Base-by-base conservation (phyloP, 1,140 invertebrate genomes). In the Zeugodacus cucurbitae region DNA sequence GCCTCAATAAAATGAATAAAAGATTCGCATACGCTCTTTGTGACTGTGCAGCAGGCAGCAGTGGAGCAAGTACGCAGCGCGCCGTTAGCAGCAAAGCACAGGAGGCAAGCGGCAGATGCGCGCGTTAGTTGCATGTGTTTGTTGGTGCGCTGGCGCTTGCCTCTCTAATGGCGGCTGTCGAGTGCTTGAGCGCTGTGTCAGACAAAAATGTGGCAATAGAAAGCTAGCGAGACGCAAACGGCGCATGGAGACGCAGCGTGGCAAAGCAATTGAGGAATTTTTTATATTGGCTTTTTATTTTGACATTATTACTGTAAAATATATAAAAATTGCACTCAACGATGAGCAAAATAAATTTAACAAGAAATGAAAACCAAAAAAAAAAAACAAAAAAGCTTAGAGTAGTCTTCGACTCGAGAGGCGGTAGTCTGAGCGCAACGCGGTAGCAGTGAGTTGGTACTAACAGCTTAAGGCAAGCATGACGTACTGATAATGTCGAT, bases 231-330 rank as follows among this genome's bases (percentile, higher is more conserved):
- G 41, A 26, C 64, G 41, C n/a, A 17, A 11, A 41, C 22, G 32
- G 67, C 11, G 22, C 3, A 44, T n/a, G n/a, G n/a, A 3, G 44
- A 11, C 11, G 41, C 37, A 37, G 29, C 17, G 37, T 22, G 22
- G 6, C 17, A 41, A n/a, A n/a, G 74, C 74, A 82, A 82, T 82
- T 82, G 74, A 82, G 44, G 74, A 82, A 82, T 82, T 82, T 82
- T 82, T 82, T 82, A 82, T 82, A 82, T 82, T 82, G 74, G 74
- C 74, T 82, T 82, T 82, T 82, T 82, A 82, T 82, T 82, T 82
- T 82, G 74, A 82, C 74, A 82, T 82, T 82, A 82, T 82, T 82
- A 82, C 74, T 82, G 74, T 20, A 82, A 82, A 82, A 82, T 82
- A 82, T 82, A 48, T 82, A 82, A 82, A 82, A 82, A 82, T 82